Evolutionary conservation across 1,140 invertebrate species (phyloP).

Genomic region (Antheraea mylitta): DNA sequence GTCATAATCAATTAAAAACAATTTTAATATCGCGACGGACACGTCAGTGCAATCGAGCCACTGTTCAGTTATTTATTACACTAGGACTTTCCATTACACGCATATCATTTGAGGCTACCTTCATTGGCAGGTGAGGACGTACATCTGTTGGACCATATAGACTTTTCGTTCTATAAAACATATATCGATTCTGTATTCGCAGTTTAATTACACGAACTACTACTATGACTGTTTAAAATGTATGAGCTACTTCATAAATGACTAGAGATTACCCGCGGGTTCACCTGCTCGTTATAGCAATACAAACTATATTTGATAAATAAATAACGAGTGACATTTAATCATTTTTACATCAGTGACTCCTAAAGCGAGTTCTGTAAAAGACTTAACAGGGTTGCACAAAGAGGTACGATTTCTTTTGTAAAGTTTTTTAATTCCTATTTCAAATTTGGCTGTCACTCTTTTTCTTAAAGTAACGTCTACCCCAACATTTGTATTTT

Average conservation of each 20-base stretch:
- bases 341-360: too few species aligned
- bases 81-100: neutral
- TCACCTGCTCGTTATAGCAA: neutral
- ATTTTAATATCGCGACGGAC: neutral
- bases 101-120: neutral
- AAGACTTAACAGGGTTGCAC: too few species aligned
- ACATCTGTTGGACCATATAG: conserved; percentile 1
- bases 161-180: neutral
- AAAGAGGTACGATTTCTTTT: too few species aligned
- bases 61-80: neutral
- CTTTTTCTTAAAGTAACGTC: too few species aligned
- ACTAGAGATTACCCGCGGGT: neutral
- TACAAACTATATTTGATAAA: too few species aligned
- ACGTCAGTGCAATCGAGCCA: neutral
- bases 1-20: neutral
- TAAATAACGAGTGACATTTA: too few species aligned
- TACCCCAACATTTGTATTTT: too few species aligned
- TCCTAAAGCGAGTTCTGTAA: too few species aligned
- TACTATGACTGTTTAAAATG: neutral
- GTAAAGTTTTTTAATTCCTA: too few species aligned
- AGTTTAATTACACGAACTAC: neutral
- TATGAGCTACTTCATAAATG: neutral
- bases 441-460: too few species aligned
- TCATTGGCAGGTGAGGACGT: neutral
- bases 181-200: neutral